A percentile compares a stretch with the other conserved stretches of the same genome.
Conservation (phyloP, 30 jellyfish, hydroid and myxozoan genomes). For the Aurelia sp. region DNA sequence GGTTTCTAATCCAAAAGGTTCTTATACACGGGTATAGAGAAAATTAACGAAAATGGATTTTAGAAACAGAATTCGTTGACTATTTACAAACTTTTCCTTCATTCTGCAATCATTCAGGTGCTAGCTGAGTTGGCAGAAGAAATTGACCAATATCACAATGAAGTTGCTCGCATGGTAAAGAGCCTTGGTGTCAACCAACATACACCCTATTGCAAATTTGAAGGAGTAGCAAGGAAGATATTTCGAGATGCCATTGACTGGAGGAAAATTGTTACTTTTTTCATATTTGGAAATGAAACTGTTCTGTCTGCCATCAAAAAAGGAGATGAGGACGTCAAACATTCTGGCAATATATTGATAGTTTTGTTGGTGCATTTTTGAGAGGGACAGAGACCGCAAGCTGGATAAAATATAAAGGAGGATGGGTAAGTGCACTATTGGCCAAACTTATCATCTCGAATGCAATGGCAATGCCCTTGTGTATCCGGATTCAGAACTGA, state of each 20-base stretch:
- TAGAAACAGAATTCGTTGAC: too few species aligned
- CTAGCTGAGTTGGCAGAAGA: too few species aligned
- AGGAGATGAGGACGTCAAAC: constrained; percentile 55
- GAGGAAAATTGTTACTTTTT: constrained; percentile 91
- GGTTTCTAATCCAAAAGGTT: too few species aligned
- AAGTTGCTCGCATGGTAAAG: constrained; percentile 57
- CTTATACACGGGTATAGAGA: too few species aligned
- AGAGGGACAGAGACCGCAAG: constrained; percentile 64
- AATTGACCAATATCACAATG: too few species aligned
- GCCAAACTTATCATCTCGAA: too few species aligned
- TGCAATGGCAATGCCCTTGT: too few species aligned
- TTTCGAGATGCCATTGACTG: constrained; percentile 78
- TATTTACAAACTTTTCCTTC: too few species aligned
- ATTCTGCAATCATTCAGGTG: too few species aligned
- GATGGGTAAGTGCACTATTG: constrained; percentile 78
- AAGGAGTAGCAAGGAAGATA: constrained; percentile 75
- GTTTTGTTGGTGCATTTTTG: constrained; percentile 69
- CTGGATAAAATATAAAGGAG: constrained; percentile 90
- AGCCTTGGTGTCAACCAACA: constrained; percentile 55
- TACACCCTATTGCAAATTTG: constrained; percentile 79
- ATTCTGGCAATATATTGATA: constrained; percentile 63
- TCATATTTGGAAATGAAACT: constrained; percentile 91
- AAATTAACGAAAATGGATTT: too few species aligned
- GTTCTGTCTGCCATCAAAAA: constrained; percentile 70
- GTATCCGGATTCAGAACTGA: too few species aligned